These are phyloP conservation scores for Cryptotermes secundus DNA, from an alignment of 1,140 invertebrate species.

Conservation along the genomic window DNA sequence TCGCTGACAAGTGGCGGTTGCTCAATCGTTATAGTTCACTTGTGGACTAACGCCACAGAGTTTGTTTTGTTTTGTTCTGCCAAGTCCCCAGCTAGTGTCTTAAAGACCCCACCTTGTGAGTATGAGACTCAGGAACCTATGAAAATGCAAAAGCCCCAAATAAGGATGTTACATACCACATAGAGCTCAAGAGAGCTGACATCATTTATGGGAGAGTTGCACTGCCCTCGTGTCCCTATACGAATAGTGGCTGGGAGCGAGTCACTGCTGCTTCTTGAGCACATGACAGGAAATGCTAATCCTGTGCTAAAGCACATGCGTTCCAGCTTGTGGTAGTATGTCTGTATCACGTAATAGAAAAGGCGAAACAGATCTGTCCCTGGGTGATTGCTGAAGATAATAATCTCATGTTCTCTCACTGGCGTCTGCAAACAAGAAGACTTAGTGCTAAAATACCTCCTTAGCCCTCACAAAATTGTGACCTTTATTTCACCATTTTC, in stretches of 20 bases:
- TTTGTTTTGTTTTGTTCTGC: too few species aligned
- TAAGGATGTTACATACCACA: conserved; percentile 37
- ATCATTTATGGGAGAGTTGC: conserved; percentile 41
- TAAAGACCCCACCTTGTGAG: too few species aligned
- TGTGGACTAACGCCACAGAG: too few species aligned
- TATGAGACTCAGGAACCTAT: too few species aligned
- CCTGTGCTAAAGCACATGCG: conserved; percentile 48
- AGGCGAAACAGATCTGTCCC: conserved; percentile 47
- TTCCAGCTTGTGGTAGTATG: conserved; percentile 47
- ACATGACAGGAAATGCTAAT: conserved; percentile 45
- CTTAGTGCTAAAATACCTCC: too few species aligned
- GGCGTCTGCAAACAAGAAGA: conserved; percentile 43
- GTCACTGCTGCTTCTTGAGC: neutral
- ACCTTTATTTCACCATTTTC: too few species aligned
- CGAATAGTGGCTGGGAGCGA: conserved; percentile 41
- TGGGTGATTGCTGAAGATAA: conserved; percentile 46
- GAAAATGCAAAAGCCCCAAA: too few species aligned
- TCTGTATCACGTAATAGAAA: conserved; percentile 47
- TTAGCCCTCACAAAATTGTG: too few species aligned
- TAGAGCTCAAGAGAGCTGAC: conserved; percentile 45
- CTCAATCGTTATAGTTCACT: too few species aligned
- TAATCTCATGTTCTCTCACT: conserved; percentile 51
- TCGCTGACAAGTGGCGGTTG: too few species aligned
- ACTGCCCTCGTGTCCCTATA: conserved; percentile 43
- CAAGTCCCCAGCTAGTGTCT: too few species aligned